A percentile compares a stretch with the other conserved stretches of the same genome.
Evolutionary conservation across 2,888 invertebrate genomes (phyloP).

Genomic region (Euplagia quadripunctaria): DNA sequence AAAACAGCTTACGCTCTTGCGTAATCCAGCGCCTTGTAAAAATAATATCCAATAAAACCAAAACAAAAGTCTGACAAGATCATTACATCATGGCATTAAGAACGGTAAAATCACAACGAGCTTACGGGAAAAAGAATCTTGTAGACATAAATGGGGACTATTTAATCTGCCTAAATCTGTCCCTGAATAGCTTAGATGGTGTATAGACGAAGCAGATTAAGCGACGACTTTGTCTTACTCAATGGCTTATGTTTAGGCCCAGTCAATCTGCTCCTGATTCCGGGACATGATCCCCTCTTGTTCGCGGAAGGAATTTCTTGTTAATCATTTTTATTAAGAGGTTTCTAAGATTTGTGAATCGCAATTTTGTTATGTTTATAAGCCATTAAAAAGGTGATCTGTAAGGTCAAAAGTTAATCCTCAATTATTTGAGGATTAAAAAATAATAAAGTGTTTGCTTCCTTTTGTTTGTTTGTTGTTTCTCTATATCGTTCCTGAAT

Average conservation of each 20-base stretch:
- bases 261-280: conserved; percentile 55
- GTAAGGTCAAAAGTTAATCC: neutral
- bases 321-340: conserved; percentile 45
- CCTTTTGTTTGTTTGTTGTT: too few species aligned
- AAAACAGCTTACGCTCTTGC: conserved; percentile 11
- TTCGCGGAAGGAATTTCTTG: conserved; percentile 45
- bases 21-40: conserved; percentile 33
- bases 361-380: neutral
- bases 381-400: neutral
- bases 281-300: conserved; percentile 50
- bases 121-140: conserved; percentile 55
- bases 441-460: neutral
- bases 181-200: conserved; percentile 69
- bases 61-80: conserved; percentile 37
- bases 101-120: conserved; percentile 41
- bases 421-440: neutral
- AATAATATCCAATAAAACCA: conserved; percentile 29
- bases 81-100: conserved; percentile 38
- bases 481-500: too few species aligned
- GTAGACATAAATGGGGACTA: conserved; percentile 58
- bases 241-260: conserved; percentile 68
- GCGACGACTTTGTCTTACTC: conserved; percentile 74
- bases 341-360: conserved; percentile 3
- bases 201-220: conserved; percentile 70
- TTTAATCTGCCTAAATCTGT: conserved; percentile 72